Evolutionary conservation across 2,888 invertebrate genomes (phyloP).

Genomic region (Xestia sexstrigata): DNA sequence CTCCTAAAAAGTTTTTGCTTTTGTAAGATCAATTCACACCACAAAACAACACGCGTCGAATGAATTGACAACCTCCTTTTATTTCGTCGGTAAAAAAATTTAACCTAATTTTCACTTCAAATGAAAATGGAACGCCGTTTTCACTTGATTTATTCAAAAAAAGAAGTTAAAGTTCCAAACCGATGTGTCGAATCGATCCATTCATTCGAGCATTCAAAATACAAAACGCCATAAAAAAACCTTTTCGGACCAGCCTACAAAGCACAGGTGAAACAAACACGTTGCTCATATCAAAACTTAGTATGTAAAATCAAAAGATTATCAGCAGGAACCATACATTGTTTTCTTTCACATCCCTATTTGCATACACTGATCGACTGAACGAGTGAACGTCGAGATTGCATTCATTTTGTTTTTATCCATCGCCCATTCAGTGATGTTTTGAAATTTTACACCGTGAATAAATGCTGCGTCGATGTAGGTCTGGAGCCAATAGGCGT

Average conservation of each 20-base stretch:
- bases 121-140: neutral
- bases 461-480: conserved; percentile 77
- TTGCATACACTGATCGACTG: conserved; percentile 85
- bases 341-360: conserved; percentile 80
- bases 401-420: conserved; percentile 72
- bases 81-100: neutral
- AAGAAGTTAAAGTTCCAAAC: neutral
- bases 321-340: conserved; percentile 86
- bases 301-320: conserved; percentile 78
- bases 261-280: conserved; percentile 65
- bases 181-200: neutral
- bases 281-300: conserved; percentile 65
- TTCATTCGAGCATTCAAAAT: conserved; percentile 28
- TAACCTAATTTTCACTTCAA: neutral
- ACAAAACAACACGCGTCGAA: too few species aligned
- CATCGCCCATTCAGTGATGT: conserved; percentile 72
- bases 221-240: conserved; percentile 22
- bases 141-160: neutral
- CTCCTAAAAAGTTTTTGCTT: neutral
- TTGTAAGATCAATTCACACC: neutral
- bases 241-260: conserved; percentile 40
- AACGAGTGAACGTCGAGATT: conserved; percentile 73
- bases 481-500: conserved; percentile 68
- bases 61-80: neutral
- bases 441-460: conserved; percentile 83